These are phyloP conservation scores for Pardalotus punctatus DNA, from an alignment of 2,113 vertebrate species.

Conservation along the genomic window DNA sequence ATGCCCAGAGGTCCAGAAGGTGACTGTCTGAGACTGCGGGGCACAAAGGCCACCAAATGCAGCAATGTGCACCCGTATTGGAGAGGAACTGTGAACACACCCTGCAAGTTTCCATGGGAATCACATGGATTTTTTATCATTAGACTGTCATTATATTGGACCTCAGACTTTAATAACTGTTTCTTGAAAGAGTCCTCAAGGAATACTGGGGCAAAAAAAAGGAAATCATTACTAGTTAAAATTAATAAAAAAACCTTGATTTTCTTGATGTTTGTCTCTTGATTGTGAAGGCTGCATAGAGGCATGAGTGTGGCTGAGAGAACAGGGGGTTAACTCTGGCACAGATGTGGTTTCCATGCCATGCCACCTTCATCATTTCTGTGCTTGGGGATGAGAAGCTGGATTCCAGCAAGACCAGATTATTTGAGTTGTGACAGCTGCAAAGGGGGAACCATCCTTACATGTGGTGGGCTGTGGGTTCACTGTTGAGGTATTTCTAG, in stretches of 20 bases:
- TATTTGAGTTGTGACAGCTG: neutral
- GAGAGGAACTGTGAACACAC: neutral
- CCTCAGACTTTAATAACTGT: neutral
- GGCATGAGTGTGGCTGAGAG: neutral
- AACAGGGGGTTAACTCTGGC: neutral
- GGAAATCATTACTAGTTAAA: neutral
- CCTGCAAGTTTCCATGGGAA: neutral
- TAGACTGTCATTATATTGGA: neutral
- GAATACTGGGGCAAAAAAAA: neutral
- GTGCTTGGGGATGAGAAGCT: neutral
- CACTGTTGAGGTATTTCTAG: neutral
- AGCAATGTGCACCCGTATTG: accelerated
- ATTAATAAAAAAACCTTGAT: neutral
- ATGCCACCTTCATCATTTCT: neutral
- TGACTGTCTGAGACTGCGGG: neutral
- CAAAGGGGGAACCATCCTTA: neutral
- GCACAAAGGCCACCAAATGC: neutral
- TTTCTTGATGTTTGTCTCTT: neutral
- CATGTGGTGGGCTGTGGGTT: neutral
- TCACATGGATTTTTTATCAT: neutral
- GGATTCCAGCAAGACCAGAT: neutral
- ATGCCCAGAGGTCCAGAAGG: neutral
- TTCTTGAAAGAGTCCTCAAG: neutral
- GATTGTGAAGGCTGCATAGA: neutral
- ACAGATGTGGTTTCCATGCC: neutral